Evolutionary conservation across 1,140 invertebrate species (phyloP), one percentile per base, ranked within the genome.

Genomic region (Arion vulgaris): DNA sequence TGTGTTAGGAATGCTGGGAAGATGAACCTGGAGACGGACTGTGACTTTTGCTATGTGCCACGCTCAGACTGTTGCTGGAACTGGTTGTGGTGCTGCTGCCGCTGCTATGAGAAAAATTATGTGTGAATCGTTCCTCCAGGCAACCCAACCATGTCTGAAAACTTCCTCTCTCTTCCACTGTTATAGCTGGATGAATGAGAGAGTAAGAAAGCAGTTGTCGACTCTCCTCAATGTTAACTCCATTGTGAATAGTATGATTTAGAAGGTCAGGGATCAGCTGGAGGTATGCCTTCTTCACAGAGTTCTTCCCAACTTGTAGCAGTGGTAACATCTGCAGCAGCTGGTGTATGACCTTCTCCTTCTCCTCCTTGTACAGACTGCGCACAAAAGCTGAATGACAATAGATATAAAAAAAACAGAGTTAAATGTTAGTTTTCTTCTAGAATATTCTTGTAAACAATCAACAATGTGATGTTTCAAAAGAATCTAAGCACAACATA

Each of bases 141-240:
- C 95, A 95, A 84, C 94, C 93, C 66, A 96, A 93, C 95, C 95
- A 96, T 88, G 95, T 94, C 84, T 95, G 95, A 51, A 96, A 92
- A 88, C 89, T 93, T 79, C 91, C 94, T 87, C 96, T 95, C 88
- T 97, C 96, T 81, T 96, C 95, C 87, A 94, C 95, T 84, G 94
- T 94, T 86, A 98, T 95, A 53, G 97, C 97, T n/a, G 97, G 97
- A 93, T 98, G 97, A 86, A 98, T 97, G 82, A 98, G 94, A 82
- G 96, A 95, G 90, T 98, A 98, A 0, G 96, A 97, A 83, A 98
- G 94, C 69, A 98, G 94, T 92, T 94, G 93, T 26, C 93, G 86
- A 85, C 94, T 93, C 87, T 96, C 95, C 89, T 96, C 95, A 53
- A 95, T 94, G 82, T 94, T 94, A 78, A 94, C 94, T 85, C 94